Base-by-base conservation (phyloP, 2,888 invertebrate species). In the Blera fallax region DNA sequence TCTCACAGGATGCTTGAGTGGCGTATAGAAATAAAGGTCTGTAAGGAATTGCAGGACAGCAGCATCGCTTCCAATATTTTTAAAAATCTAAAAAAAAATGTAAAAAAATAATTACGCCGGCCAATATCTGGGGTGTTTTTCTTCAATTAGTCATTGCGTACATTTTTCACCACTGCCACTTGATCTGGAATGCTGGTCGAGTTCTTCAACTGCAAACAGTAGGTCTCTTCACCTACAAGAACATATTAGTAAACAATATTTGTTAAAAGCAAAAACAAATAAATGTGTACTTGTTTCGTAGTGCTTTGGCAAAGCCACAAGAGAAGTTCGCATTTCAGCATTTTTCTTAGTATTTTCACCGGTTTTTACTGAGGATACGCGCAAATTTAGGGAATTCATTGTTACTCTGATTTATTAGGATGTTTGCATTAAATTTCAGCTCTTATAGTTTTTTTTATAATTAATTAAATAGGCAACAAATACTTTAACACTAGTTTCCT, bases 1-100 rank as follows among this genome's bases (percentile, higher is more conserved):
- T 58, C 92, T 91, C 16, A 93, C 89, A 6, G 93, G 91, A 88
- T 92, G 93, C 80, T 92, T 93, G 0, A 90, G 87, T 0, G 92
- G 91, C 37, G 90, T 89, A 70, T 88, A 83, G 48, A 93, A 90
- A 21, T 90, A 90, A 0, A 92, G 64, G 82, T 92, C 90, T 18
- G 91, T 88, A 2, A 93, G 87, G 72, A 93, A 90, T 85, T 89
- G 88, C 14, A 91, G 78, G 0, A 87, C 87, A 2, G 87, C 77
- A 3, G 79, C 27, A 78, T 89, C 87, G 0, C 69, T 72, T 1
- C 87, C 87, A 14, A 87, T 78, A 14, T 80, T 87, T 79, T 88
- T 87, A 60, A 88, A 89, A 50, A 88, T 88, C 89, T 90, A 65
- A 11, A 60, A 69, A 77, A 67, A 3, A 24, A 76, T 11, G 10